Percentiles rank a stretch among this genome's conserved stretches.
Evolutionary conservation across 1,140 invertebrate species (phyloP).

Genomic region (Neodiprion virginianus): DNA sequence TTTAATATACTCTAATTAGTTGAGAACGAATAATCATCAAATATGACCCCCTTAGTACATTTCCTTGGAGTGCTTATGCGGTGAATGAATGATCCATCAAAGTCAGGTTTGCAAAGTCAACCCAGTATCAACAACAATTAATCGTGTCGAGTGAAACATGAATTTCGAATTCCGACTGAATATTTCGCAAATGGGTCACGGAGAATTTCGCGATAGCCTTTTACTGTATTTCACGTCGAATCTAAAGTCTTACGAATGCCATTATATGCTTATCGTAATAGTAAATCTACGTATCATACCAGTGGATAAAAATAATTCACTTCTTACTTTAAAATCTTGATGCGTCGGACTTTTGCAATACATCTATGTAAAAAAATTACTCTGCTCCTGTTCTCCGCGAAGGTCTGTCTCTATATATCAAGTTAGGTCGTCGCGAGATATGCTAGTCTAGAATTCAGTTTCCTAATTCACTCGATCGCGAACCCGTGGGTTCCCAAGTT

Average conservation of each 20-base stretch:
- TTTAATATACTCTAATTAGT: no score
- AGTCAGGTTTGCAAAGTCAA: no score
- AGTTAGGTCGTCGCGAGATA: conserved; percentile 28
- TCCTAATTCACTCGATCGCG: conserved; percentile 54
- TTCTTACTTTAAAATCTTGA: no score
- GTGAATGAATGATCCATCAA: no score
- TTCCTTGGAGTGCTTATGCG: no score
- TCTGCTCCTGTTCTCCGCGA: no score
- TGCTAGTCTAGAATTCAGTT: conserved; percentile 32
- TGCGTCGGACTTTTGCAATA: conserved; percentile 10
- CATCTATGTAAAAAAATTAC: conserved; percentile 5
- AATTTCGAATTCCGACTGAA: not conserved
- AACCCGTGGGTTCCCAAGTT: conserved; percentile 45
- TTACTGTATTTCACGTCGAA: not conserved
- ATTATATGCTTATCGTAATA: not conserved
- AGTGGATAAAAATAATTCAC: no score
- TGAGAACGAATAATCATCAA: no score
- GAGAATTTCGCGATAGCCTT: not conserved
- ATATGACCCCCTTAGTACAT: no score
- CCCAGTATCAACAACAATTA: no score
- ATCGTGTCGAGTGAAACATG: no score
- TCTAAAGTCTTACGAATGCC: not conserved
- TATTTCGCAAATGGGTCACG: not conserved
- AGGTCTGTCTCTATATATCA: not conserved
- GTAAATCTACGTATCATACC: no score